These are phyloP conservation scores for Desmodus rotundus DNA, from an alignment of 2,113 vertebrate genomes.

Conservation along the genomic window DNA sequence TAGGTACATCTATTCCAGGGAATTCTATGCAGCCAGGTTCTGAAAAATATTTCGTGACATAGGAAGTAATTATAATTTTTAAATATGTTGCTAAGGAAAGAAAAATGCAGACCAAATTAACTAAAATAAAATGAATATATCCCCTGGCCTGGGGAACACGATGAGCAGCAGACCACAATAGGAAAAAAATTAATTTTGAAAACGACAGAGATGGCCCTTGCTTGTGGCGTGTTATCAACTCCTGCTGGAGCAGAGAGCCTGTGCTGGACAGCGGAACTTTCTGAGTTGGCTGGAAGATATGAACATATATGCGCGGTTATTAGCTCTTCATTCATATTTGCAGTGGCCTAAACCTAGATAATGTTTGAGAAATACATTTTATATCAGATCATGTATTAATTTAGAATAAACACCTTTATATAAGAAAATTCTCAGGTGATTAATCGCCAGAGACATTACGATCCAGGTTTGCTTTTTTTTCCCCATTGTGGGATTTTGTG, in stretches of 20 bases:
- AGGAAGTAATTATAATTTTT: not conserved
- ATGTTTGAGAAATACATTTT: not conserved
- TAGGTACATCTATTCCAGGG: not conserved
- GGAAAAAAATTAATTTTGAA: constrained; percentile 2
- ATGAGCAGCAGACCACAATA: not conserved
- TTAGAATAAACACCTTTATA: not conserved
- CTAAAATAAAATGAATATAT: not conserved
- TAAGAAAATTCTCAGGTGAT: not conserved
- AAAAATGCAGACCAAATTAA: not conserved
- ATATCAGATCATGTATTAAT: not conserved
- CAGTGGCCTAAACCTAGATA: not conserved
- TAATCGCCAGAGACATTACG: not conserved
- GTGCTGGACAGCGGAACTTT: not conserved
- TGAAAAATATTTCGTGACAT: not conserved
- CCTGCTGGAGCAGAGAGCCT: not conserved
- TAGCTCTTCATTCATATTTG: not conserved
- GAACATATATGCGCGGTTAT: not conserved
- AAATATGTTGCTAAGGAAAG: not conserved
- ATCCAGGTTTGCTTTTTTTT: not conserved
- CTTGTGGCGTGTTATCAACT: not conserved
- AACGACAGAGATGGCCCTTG: not conserved
- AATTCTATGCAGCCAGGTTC: not conserved
- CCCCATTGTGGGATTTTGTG: not conserved
- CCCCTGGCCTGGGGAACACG: not conserved
- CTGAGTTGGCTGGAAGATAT: not conserved